Base-by-base conservation (phyloP, 2,113 vertebrate genomes). In the Leuciscus idus region DNA sequence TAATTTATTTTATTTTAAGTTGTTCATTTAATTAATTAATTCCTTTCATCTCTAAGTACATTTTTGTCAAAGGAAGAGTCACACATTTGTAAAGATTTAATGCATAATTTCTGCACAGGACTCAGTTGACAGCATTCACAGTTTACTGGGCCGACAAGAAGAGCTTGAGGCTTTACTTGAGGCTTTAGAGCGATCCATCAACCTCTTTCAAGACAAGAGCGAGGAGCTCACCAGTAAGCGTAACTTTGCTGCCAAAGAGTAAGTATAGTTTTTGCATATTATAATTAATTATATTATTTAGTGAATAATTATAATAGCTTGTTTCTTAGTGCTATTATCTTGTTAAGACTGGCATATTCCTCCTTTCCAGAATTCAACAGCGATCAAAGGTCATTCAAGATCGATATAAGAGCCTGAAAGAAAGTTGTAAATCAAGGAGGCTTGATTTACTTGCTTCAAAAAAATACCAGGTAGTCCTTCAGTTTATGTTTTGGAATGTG, bases 131-230 rank as follows among this genome's bases (percentile, higher is more conserved):
- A 92, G 93, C 17, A 94, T 96, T 72, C 93, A 90, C 89, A 94
- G 91, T 87, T 92, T 97, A 43, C 85, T 97, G 85, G 95, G 95
- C 68, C 93, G 92, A 9, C 97, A 98, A 86, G 94, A 94, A 8
- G 95, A 96, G 83, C 94, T 96, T 90, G 95, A 94, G 30, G 89
- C 82, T 48, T 91, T 96, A n/a, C 92, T 97, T 78, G 87, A 90
- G 19, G 90, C 83, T 4, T 87, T 97, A 87, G 94, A 96, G 61
- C 94, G 87, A n/a, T 88, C 92, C n/a, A 90, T 95, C n/a, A 90
- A 92, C 77, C 87, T 87, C 17, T 94, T 97, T 77, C 78, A 39
- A 85, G 91, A 93, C 2, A 92, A 86, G 0, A 94, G 96, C 15
- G 13, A 92, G 52, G 93, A 93, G 6, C 91, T 98, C 23, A 78